Evolutionary conservation across 2,113 vertebrate species (phyloP).

Genomic region (Limnothrissa miodon): DNA sequence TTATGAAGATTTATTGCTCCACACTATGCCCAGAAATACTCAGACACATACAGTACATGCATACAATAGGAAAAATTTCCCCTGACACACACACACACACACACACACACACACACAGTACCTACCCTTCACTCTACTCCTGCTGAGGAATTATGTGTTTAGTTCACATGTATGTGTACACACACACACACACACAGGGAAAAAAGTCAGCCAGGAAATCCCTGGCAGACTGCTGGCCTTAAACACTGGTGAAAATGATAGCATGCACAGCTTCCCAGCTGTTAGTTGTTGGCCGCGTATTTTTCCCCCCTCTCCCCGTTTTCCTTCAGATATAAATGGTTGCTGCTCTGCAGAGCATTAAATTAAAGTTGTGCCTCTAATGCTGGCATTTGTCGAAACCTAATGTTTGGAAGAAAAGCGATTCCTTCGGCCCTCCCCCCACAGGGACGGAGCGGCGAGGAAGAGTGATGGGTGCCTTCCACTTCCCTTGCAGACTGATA

Average conservation of each 20-base stretch:
- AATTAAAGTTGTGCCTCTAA: slow-evolving; percentile 37
- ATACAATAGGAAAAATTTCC: too few species aligned
- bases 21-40: neutral
- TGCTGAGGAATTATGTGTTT: neutral
- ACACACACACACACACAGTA: neutral
- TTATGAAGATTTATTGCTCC: neutral
- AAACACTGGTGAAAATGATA: slow-evolving; percentile 5
- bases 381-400: slow-evolving; percentile 34
- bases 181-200: slow-evolving; percentile 48
- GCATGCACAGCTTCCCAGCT: slow-evolving; percentile 20
- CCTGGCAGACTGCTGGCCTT: slow-evolving; percentile 5
- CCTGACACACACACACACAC: neutral
- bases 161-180: neutral
- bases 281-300: slow-evolving; percentile 11
- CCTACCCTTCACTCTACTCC: neutral
- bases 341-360: slow-evolving; percentile 42
- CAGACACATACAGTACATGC: neutral
- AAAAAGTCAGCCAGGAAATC: slow-evolving; percentile 11
- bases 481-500: slow-evolving; percentile 37
- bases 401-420: slow-evolving; percentile 38
- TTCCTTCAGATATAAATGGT: slow-evolving; percentile 12
- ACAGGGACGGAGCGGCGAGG: slow-evolving; percentile 39
- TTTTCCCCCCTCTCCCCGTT: neutral
- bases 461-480: slow-evolving; percentile 44
- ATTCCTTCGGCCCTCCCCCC: slow-evolving; percentile 32